Evolutionary conservation across 2,888 invertebrate species (phyloP).

Genomic region (Gryllus longicercus): DNA sequence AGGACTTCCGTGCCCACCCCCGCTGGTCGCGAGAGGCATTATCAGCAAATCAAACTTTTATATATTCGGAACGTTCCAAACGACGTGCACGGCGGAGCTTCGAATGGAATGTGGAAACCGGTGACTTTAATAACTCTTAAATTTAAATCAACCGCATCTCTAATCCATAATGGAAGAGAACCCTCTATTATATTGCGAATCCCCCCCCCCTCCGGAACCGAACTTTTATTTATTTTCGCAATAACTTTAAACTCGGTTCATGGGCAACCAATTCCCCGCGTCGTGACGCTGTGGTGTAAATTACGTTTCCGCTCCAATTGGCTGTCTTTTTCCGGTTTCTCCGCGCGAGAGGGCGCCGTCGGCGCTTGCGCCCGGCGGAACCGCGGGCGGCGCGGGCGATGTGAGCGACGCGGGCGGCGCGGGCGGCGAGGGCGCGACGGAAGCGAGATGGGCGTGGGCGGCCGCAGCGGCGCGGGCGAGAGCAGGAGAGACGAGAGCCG

Average conservation of each 20-base stretch:
- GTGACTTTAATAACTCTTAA: not conserved
- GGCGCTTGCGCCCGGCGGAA: not conserved
- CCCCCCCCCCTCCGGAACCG: not conserved
- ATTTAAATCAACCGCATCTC: not conserved
- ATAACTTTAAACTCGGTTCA: not conserved
- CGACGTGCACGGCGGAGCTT: not conserved
- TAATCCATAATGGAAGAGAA: constrained; percentile 9
- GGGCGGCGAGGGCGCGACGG: not conserved
- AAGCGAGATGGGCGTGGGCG: too few relatives aligned
- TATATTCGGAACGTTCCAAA: not conserved
- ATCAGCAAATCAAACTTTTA: constrained; percentile 17
- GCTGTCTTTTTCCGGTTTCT: not conserved
- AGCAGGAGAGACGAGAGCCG: too few relatives aligned
- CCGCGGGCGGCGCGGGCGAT: not conserved
- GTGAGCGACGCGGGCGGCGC: not conserved
- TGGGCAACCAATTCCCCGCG: not conserved
- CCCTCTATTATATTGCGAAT: not conserved
- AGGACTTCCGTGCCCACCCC: not conserved
- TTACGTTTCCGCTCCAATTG: constrained; percentile 9
- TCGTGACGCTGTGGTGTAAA: not conserved
- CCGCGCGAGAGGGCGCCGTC: not conserved
- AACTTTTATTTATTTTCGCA: constrained; percentile 1
- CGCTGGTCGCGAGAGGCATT: not conserved
- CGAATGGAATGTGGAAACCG: not conserved
- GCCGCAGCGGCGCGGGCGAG: too few relatives aligned